Percentiles rank a stretch among this genome's conserved stretches.
Conservation (phyloP, 2,797 vertebrate genomes). For the Triplophysa bombifrons region DNA sequence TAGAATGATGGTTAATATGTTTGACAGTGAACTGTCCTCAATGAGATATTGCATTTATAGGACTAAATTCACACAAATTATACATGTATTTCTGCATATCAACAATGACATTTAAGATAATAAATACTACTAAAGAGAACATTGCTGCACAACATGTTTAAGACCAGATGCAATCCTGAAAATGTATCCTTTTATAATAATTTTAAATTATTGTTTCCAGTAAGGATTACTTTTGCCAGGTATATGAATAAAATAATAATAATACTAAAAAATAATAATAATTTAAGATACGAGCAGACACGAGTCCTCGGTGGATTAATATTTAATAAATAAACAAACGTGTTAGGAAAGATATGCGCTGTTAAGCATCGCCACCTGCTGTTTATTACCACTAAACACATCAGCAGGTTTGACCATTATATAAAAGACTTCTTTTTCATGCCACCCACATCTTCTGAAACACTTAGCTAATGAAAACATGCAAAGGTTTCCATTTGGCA, state of each 20-base stretch:
- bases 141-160: background rate
- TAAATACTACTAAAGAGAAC: background rate
- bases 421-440: constrained; percentile 2
- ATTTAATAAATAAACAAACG: background rate
- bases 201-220: background rate
- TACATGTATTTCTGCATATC: background rate
- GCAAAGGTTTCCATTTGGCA: background rate
- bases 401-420: too few species aligned
- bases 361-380: constrained; percentile 36
- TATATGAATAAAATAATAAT: too few species aligned
- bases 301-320: background rate
- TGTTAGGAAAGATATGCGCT: background rate
- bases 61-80: constrained; percentile 4
- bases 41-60: background rate
- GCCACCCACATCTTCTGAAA: constrained; percentile 1
- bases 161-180: background rate
- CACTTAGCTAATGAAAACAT: constrained; percentile 28
- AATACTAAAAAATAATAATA: background rate
- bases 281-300: background rate
- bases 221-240: background rate
- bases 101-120: background rate
- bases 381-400: constrained; percentile 1
- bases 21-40: constrained; percentile 11
- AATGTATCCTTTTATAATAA: too few species aligned
- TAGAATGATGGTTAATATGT: constrained; percentile 38